phyloP scores from a whole-genome alignment of 2,113 vertebrate genomes.

The Catharus bicknelli region DNA sequence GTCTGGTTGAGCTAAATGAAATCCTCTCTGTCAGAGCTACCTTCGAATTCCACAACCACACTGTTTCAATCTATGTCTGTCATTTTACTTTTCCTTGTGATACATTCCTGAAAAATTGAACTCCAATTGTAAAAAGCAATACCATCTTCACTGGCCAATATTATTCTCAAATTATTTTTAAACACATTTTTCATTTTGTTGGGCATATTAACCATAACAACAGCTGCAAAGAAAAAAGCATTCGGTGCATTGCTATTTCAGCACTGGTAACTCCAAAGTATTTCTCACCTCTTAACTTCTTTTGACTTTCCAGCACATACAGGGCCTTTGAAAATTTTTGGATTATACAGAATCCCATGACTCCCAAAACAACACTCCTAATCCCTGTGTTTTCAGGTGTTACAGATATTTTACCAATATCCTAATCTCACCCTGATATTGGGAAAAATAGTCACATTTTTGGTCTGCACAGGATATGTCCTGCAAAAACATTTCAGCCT shows the following conservation, averaged over 20 bases:
- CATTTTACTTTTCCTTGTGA: conserved; percentile 34
- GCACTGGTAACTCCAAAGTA: background rate
- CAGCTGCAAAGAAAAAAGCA: background rate
- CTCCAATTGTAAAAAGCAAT: conserved; percentile 44
- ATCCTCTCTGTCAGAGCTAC: conserved; percentile 35
- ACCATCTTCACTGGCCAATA: background rate
- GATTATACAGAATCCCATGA: background rate
- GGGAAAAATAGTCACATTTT: background rate
- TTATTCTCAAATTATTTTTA: conserved; percentile 27
- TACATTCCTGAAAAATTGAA: conserved; percentile 58
- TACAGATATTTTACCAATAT: background rate
- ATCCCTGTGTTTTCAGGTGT: background rate
- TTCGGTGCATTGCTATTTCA: background rate
- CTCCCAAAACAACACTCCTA: background rate
- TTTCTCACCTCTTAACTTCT: background rate
- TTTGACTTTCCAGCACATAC: background rate
- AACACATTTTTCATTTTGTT: conserved; percentile 43
- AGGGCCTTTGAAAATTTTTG: background rate
- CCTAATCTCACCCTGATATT: background rate
- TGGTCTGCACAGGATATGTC: background rate
- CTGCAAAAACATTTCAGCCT: background rate
- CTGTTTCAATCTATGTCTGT: conserved; percentile 24
- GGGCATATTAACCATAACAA: background rate
- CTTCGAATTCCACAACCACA: conserved; percentile 31
- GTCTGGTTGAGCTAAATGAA: conserved; percentile 48